Evolutionary conservation across 1,140 invertebrate genomes (phyloP).

Genomic region (Aphaenogaster ashmeadi): DNA sequence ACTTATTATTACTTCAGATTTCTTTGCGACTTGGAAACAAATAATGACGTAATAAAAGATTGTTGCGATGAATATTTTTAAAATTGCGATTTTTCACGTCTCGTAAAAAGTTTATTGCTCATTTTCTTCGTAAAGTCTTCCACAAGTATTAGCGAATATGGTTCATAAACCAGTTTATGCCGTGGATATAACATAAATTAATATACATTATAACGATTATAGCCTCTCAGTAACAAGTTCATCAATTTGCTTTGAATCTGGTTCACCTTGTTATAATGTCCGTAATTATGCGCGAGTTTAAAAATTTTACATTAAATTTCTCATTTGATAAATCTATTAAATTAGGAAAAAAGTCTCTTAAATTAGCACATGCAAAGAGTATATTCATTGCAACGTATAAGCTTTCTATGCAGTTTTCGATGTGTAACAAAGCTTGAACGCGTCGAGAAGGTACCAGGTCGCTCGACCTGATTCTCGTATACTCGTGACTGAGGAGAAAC

Average conservation of each 20-base stretch:
- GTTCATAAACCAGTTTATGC: conserved; percentile 51
- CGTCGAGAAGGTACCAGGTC: neutral
- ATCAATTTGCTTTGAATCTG: conserved; percentile 24
- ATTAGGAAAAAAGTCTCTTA: neutral
- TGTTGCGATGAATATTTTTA: neutral
- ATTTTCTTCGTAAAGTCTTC: conserved; percentile 27
- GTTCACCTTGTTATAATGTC: neutral
- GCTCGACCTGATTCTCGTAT: conserved; percentile 29
- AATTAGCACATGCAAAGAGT: neutral
- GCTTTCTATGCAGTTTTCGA: neutral
- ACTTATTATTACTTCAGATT: neutral
- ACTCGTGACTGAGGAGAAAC: conserved; percentile 26
- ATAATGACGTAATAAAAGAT: conserved; percentile 29
- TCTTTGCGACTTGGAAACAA: neutral
- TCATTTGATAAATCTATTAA: neutral
- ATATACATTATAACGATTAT: neutral
- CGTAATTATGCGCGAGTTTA: neutral
- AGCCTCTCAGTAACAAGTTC: conserved; percentile 2
- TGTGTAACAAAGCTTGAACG: neutral
- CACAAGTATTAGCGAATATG: conserved; percentile 11
- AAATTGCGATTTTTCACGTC: neutral
- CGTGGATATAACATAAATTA: conserved; percentile 14
- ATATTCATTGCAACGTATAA: neutral
- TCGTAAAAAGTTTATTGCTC: conserved; percentile 38
- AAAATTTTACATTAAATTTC: neutral